Percentiles rank a stretch among this genome's conserved stretches.
These are phyloP conservation scores for Acrossocheilus wenchowensis DNA, from an alignment of 2,797 vertebrate genomes.

Conservation along the genomic window DNA sequence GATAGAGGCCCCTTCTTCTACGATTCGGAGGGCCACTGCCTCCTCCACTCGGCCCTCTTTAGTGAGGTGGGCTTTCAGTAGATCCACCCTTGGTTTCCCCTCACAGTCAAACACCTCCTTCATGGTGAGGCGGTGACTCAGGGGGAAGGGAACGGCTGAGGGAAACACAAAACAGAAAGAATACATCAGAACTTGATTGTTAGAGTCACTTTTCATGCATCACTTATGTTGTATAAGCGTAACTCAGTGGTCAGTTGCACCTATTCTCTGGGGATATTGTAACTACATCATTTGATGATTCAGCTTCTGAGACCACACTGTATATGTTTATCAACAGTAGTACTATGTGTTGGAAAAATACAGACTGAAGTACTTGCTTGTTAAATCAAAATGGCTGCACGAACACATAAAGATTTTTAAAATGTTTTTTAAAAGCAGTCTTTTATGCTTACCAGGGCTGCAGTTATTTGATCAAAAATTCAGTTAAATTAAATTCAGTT, in stretches of 20 bases:
- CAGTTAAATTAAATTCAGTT: background rate
- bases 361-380: background rate
- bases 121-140: conserved; percentile 84
- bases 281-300: background rate
- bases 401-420: background rate
- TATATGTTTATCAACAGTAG: background rate
- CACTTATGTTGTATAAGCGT: background rate
- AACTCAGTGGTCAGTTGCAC: background rate
- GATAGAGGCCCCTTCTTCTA: conserved; percentile 81
- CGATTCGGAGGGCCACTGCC: conserved; percentile 78
- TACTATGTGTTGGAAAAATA: background rate
- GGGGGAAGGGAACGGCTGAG: conserved; percentile 83
- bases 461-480: background rate
- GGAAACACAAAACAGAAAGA: conserved; percentile 52
- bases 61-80: conserved; percentile 84
- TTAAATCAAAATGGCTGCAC: conserved; percentile 15
- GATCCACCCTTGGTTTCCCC: conserved; percentile 82
- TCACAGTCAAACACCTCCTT: conserved; percentile 86
- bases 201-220: background rate
- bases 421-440: background rate
- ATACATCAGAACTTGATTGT: background rate
- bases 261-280: background rate
- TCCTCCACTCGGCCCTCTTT: conserved; percentile 86
- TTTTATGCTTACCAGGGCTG: background rate
- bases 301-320: background rate